Evolutionary conservation across 2,888 invertebrate genomes (phyloP), one percentile per base, ranked within the genome.

Genomic region (Rhagophthalmus giganteus): DNA sequence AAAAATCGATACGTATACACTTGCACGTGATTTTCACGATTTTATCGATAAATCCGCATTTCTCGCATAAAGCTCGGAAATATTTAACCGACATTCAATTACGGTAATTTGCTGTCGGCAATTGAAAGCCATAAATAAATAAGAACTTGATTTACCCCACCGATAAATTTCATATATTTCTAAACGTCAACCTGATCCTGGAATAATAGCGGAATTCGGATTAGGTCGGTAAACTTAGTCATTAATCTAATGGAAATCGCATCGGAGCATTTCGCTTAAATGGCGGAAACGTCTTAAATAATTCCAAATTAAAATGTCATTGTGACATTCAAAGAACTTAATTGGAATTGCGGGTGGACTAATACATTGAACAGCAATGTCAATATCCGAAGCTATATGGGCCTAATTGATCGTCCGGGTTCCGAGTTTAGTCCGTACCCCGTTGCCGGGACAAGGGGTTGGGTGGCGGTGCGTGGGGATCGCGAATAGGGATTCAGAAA

Each of bases 361-460:
- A 67, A 61, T 65, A 67, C 66, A 66, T 64, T 67, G 65, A 69
- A 69, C 68, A 67, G 68, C 69, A 63, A 65, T 68, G 69, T 69
- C 70, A 70, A 69, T 69, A 70, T 67, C 67, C 68, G 67, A 62
- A 63, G 64, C 63, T 62, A 61, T 62, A 61, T 63, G 63, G 59
- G 60, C 67, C 67, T 68, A 69, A 70, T 70, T 69, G 70, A 69
- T 69, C 68, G 64, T 60, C 58, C 59, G 56, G 62, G 60, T 59
- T 53, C 46, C 10, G 39, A 45, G 51, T 41, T n/a, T 40, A 34
- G 45, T 34, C n/a, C 46, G 35, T 55, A 44, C 52, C 49, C 50
- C 55, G 59, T 59, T 57, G 56, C 57, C 49, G 59, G 55, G 56
- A 58, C 60, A 48, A 37, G 44, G 14, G 10, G 10, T 13, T 15